Evolutionary conservation across 2,797 vertebrate genomes (phyloP).

Genomic region (Enoplosus armatus): DNA sequence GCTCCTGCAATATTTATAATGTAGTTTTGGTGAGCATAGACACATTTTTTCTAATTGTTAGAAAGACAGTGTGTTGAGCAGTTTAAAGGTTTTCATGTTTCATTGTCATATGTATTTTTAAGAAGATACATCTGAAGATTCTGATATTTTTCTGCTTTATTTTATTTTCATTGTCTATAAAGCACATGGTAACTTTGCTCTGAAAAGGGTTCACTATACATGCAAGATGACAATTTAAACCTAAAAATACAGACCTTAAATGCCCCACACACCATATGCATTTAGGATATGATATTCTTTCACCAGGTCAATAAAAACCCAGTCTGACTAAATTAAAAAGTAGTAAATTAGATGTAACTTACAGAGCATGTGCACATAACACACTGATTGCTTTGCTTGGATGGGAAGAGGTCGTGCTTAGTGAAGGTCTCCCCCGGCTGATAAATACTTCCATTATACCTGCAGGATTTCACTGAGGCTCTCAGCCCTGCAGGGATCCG

Average conservation of each 20-base stretch:
- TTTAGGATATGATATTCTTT: neutral
- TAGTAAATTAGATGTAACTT: conserved; percentile 69
- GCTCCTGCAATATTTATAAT: neutral
- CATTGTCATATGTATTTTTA: neutral
- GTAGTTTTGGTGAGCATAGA: neutral
- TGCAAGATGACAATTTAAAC: neutral
- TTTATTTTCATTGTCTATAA: neutral
- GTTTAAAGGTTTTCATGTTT: neutral
- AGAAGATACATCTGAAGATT: neutral
- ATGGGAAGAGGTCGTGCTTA: conserved; percentile 90
- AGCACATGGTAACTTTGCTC: neutral
- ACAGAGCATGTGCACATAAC: conserved; percentile 96
- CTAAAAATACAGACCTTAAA: neutral
- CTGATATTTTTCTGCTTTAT: neutral
- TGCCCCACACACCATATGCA: too few species aligned
- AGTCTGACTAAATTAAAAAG: conserved; percentile 3
- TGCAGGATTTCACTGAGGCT: conserved; percentile 88
- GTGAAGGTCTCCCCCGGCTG: conserved; percentile 94
- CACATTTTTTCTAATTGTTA: neutral
- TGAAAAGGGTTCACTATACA: neutral
- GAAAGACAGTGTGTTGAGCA: neutral
- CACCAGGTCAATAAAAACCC: neutral
- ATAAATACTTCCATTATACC: conserved; percentile 91
- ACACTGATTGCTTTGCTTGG: conserved; percentile 92
- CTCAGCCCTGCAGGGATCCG: conserved; percentile 90